Percentiles rank a stretch among this genome's conserved stretches.
phyloP scores from a whole-genome alignment of 2,888 invertebrate species.

The Lomographa bimaculata region DNA sequence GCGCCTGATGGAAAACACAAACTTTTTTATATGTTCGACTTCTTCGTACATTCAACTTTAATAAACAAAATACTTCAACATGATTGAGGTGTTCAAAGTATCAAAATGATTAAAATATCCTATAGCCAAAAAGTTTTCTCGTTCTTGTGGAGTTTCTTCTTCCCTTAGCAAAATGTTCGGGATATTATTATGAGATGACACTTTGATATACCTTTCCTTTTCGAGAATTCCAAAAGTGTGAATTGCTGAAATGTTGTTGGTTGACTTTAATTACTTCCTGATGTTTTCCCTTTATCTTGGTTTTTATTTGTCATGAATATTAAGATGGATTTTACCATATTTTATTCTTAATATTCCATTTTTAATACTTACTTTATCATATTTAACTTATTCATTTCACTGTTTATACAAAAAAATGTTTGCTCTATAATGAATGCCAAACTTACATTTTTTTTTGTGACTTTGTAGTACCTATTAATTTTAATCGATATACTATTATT shows the following conservation, averaged over 20 bases:
- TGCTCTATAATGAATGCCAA: too few relatives aligned
- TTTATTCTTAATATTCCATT: too few relatives aligned
- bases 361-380: too few relatives aligned
- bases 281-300: background rate
- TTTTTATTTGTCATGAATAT: constrained; percentile 12
- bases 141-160: constrained; percentile 42
- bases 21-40: too few relatives aligned
- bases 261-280: constrained; percentile 21
- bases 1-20: too few relatives aligned
- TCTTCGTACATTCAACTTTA: too few relatives aligned
- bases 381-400: too few relatives aligned
- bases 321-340: background rate
- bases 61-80: too few relatives aligned
- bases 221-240: constrained; percentile 28
- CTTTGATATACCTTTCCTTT: constrained; percentile 51
- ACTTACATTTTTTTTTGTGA: too few relatives aligned
- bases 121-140: constrained; percentile 57
- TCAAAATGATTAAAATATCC: constrained; percentile 42
- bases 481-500: too few relatives aligned
- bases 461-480: too few relatives aligned
- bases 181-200: constrained; percentile 48
- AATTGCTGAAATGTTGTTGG: constrained; percentile 28
- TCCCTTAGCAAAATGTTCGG: constrained; percentile 52
- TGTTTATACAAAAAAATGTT: too few relatives aligned
- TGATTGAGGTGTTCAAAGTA: constrained; percentile 26